These are phyloP conservation scores for Catagonus wagneri DNA, from an alignment of 2,113 vertebrate species.

Conservation along the genomic window DNA sequence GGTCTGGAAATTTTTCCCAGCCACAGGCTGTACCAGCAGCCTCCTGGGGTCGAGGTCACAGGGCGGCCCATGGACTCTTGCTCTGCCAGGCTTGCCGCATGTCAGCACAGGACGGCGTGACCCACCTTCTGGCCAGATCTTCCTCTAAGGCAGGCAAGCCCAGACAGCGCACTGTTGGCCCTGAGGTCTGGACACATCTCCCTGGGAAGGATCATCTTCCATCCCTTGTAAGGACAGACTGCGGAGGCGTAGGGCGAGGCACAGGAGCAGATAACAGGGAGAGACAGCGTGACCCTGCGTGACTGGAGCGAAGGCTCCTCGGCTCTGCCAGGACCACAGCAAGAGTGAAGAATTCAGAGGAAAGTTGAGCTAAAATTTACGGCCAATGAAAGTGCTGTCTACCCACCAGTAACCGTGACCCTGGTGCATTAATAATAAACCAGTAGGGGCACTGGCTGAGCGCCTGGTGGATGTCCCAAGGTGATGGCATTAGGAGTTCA, in stretches of 20 bases:
- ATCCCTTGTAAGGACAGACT: slow-evolving; percentile 26
- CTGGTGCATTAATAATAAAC: accelerated
- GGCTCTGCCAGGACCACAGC: neutral
- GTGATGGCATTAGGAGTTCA: neutral
- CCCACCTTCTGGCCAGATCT: slow-evolving; percentile 54
- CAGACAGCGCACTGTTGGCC: slow-evolving; percentile 36
- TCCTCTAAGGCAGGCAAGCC: slow-evolving; percentile 18
- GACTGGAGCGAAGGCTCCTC: neutral
- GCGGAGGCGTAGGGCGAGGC: neutral
- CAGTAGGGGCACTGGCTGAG: neutral
- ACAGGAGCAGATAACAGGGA: neutral
- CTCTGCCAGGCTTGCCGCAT: neutral
- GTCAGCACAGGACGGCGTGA: slow-evolving; percentile 53
- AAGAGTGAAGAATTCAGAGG: neutral
- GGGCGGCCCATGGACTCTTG: neutral
- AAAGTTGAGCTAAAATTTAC: neutral
- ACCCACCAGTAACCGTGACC: neutral
- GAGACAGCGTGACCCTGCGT: neutral
- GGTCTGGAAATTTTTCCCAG: neutral
- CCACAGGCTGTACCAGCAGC: neutral
- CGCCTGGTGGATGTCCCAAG: neutral
- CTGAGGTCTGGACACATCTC: neutral
- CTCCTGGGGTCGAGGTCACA: neutral
- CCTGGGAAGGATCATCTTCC: slow-evolving; percentile 8
- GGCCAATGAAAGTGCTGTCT: neutral